A percentile compares a stretch with the other conserved stretches of the same genome.
Conservation (phyloP, 2,113 vertebrate genomes). For the Stercorarius parasiticus region DNA sequence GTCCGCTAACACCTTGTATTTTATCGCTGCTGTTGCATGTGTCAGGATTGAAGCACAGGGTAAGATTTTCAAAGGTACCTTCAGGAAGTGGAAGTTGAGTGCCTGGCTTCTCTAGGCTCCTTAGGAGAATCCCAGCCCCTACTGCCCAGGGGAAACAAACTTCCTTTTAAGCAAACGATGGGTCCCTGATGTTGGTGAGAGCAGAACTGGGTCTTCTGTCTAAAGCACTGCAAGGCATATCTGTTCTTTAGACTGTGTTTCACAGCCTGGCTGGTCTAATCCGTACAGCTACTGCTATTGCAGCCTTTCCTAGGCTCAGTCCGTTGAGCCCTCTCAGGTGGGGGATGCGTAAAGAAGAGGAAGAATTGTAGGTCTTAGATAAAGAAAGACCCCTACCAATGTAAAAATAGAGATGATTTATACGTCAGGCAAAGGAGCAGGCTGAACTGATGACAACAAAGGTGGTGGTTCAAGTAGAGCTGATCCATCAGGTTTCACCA, state of each 20-base stretch:
- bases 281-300: background rate
- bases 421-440: rapidly evolving
- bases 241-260: background rate
- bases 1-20: background rate
- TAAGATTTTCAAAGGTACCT: background rate
- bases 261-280: background rate
- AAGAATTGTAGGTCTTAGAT: background rate
- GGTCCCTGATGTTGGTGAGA: background rate
- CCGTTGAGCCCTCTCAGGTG: background rate
- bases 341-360: background rate
- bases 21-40: background rate
- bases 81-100: background rate
- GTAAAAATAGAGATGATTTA: background rate
- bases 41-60: background rate
- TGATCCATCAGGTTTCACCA: background rate
- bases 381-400: background rate
- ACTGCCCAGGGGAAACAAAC: background rate
- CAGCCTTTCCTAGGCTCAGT: background rate
- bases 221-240: background rate
- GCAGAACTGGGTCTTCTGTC: background rate
- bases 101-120: background rate
- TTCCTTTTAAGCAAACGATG: background rate
- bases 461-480: background rate
- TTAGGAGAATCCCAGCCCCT: background rate
- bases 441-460: background rate